Evolutionary conservation across 2,888 invertebrate species (phyloP).

Genomic region (Hydropsyche betteni): DNA sequence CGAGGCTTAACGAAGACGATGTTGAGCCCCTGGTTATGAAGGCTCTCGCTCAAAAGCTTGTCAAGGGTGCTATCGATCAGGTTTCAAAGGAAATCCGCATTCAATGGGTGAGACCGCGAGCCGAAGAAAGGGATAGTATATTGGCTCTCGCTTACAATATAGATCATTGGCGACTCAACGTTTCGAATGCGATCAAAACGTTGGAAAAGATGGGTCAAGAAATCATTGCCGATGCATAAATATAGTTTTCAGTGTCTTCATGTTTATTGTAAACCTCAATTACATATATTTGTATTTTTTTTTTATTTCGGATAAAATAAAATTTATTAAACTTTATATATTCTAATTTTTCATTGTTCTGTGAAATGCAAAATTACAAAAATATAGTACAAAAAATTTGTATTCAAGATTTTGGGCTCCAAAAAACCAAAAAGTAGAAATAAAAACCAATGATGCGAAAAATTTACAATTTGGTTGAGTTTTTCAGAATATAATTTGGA

Average conservation of each 20-base stretch:
- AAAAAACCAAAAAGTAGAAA: too few species aligned
- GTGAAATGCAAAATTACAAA: too few species aligned
- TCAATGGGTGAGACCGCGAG: slow-evolving; percentile 62
- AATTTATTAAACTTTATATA: too few species aligned
- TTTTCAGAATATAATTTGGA: too few species aligned
- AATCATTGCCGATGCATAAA: slow-evolving; percentile 48
- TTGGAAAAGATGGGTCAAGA: slow-evolving; percentile 53
- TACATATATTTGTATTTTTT: too few species aligned
- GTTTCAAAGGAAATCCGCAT: slow-evolving; percentile 48
- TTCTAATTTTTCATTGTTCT: too few species aligned
- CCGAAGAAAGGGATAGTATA: slow-evolving; percentile 58
- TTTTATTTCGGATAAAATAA: too few species aligned
- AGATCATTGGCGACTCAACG: slow-evolving; percentile 59
- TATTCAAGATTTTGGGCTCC: too few species aligned
- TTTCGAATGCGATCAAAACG: slow-evolving; percentile 56
- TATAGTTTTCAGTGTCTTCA: slow-evolving; percentile 1
- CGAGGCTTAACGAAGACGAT: slow-evolving; percentile 82
- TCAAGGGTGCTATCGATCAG: slow-evolving; percentile 95
- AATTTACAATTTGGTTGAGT: too few species aligned
- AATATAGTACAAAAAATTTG: too few species aligned
- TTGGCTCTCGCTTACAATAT: slow-evolving; percentile 58
- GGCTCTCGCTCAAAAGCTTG: slow-evolving; percentile 92
- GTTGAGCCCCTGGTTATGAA: slow-evolving; percentile 98
- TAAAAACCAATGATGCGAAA: too few species aligned
- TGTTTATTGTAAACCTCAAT: not conserved